Evolutionary conservation across 2,888 invertebrate species (phyloP), one percentile per base, ranked within the genome.

Genomic region (Frankliniella fusca): DNA sequence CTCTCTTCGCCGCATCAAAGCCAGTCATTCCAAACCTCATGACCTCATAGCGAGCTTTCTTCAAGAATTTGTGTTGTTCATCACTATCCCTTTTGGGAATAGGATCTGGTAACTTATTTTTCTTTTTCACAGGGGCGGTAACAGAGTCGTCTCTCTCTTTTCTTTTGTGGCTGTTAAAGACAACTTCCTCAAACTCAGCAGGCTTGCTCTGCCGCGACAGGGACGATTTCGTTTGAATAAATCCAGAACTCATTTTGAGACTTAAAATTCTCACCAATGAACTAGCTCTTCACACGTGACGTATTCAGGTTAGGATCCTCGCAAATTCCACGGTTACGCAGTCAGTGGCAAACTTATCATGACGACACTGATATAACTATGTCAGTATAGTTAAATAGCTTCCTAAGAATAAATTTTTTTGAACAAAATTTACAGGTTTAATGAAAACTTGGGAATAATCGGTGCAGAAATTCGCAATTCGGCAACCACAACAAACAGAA

Each of bases 21-120:
- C 95, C 95, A 48, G 92, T 92, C 89, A 95, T 93, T 54, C 95
- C 96, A 88, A 96, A 95, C 86, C 94, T 95, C 11, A 95, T 91
- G 8, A 97, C 91, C 87, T 97, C 97, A 87, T 93, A 93, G 81
- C 94, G 91, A 0, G 94, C 93, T 86, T 90, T 92, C 85, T 94
- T 94, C 85, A 97, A 91, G 85, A 94, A 93, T 84, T 94, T 89
- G 86, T 93, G 92, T 80, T 88, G 87, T 80, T 86, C 84, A 23
- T 83, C 86, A 87, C 61, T 48, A 12, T 18, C 38, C 23, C 50
- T 20, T 61, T 61, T 61, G 10, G 61, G 61, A 15, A 61, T 61
- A n/a, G 61, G 61, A 61, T 61, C 61, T 12, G 61, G 61, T n/a
- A 18, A 20, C 15, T n/a, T 61, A 61, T 61, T 61, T 61, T n/a